phyloP scores from a whole-genome alignment of 2,888 invertebrate genomes.

The Agrenia bidenticulata region DNA sequence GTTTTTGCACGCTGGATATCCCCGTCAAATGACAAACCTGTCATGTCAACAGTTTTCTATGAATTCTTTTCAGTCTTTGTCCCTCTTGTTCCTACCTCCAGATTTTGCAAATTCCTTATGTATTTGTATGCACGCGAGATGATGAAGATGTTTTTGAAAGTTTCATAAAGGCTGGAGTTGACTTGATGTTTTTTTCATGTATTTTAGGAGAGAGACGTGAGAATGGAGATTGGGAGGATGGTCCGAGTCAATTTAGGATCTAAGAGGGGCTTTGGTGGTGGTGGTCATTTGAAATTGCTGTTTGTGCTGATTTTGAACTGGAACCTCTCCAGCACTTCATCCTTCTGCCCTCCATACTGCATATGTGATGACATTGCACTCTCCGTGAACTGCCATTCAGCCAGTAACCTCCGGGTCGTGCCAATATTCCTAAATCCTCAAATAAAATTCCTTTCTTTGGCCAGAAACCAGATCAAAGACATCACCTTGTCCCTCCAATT shows the following conservation, averaged over 20 bases:
- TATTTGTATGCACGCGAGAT: too few relatives aligned
- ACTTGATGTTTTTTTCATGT: too few relatives aligned
- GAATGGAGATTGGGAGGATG: background rate
- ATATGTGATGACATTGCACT: slow-evolving; percentile 47
- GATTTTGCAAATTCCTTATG: too few relatives aligned
- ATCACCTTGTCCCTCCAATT: slow-evolving; percentile 49
- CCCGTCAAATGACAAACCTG: slow-evolving; percentile 35
- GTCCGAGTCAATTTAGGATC: background rate
- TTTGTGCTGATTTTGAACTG: slow-evolving; percentile 41
- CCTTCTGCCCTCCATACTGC: slow-evolving; percentile 48
- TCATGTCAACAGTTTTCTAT: slow-evolving; percentile 33
- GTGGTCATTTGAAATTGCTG: slow-evolving; percentile 15
- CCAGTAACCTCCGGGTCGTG: slow-evolving; percentile 44
- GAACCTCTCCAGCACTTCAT: slow-evolving; percentile 43
- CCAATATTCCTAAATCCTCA: slow-evolving; percentile 51
- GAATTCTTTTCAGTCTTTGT: slow-evolving; percentile 14
- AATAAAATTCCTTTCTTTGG: slow-evolving; percentile 45
- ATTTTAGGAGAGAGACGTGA: background rate
- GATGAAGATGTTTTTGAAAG: background rate
- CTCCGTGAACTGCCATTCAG: slow-evolving; percentile 47
- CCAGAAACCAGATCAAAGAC: slow-evolving; percentile 48
- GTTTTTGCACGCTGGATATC: too few relatives aligned
- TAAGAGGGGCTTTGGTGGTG: background rate
- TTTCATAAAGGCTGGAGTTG: too few relatives aligned
- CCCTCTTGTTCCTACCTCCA: too few relatives aligned